These are phyloP conservation scores for Loriculus beryllinus DNA, from an alignment of 2,797 vertebrate genomes.

Conservation along the genomic window DNA sequence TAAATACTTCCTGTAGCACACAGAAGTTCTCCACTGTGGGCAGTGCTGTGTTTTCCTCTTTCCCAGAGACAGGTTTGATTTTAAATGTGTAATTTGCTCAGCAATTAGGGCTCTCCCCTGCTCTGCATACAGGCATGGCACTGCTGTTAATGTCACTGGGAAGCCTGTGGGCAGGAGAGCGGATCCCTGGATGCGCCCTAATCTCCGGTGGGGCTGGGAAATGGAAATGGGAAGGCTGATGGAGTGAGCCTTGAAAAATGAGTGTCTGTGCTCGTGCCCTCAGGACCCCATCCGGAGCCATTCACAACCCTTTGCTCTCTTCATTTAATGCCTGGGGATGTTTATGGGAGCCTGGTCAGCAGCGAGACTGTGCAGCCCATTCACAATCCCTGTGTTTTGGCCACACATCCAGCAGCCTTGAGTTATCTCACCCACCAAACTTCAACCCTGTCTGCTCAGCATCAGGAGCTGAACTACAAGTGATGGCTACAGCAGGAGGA, in stretches of 20 bases:
- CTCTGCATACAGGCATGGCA: background rate
- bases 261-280: slow-evolving; percentile 20
- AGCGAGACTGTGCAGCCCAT: background rate
- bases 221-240: slow-evolving; percentile 31
- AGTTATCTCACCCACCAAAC: background rate
- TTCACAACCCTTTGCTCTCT: background rate
- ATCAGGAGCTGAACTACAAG: background rate
- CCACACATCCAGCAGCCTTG: background rate
- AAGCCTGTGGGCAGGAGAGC: slow-evolving; percentile 8
- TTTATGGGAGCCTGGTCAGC: background rate
- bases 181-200: slow-evolving; percentile 32
- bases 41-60: background rate
- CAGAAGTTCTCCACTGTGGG: background rate
- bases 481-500: accelerated
- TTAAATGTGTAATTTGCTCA: background rate
- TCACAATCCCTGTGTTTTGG: background rate
- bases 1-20: background rate
- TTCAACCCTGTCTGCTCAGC: background rate
- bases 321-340: slow-evolving; percentile 9
- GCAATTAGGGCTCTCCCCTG: slow-evolving; percentile 23
- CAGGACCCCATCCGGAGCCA: background rate
- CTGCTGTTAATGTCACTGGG: background rate
- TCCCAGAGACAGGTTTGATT: background rate
- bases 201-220: slow-evolving; percentile 32
- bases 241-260: slow-evolving; percentile 56